Conservation (phyloP, 2,888 invertebrate species). For the Campoletis raptor region DNA sequence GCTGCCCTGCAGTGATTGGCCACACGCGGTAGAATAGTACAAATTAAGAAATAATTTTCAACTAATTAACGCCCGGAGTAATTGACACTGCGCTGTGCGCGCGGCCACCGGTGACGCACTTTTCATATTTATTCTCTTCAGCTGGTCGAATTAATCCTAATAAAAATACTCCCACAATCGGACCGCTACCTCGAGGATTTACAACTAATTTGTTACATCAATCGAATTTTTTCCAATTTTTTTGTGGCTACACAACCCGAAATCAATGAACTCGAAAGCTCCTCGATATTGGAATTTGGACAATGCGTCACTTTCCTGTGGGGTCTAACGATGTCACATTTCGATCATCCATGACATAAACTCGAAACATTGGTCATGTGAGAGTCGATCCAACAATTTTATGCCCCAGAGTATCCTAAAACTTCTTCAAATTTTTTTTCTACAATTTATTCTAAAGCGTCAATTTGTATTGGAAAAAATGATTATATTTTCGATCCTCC, state of each 20-base stretch:
- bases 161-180: not conserved
- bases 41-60: not conserved
- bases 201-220: too few relatives aligned
- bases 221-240: too few relatives aligned
- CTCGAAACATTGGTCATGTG: not conserved
- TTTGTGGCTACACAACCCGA: too few relatives aligned
- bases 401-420: not conserved
- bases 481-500: not conserved
- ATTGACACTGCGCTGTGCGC: not conserved
- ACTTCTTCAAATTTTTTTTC: not conserved
- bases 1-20: constrained; percentile 40
- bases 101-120: not conserved
- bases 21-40: constrained; percentile 9
- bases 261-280: not conserved
- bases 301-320: not conserved
- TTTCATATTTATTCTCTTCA: not conserved
- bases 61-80: not conserved
- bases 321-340: not conserved
- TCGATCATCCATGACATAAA: not conserved
- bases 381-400: not conserved
- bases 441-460: too few relatives aligned
- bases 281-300: not conserved
- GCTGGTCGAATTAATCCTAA: not conserved
- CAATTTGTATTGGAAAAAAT: not conserved
- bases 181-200: not conserved